phyloP scores from a whole-genome alignment of 1,140 invertebrate genomes.

The Tenebrio molitor region DNA sequence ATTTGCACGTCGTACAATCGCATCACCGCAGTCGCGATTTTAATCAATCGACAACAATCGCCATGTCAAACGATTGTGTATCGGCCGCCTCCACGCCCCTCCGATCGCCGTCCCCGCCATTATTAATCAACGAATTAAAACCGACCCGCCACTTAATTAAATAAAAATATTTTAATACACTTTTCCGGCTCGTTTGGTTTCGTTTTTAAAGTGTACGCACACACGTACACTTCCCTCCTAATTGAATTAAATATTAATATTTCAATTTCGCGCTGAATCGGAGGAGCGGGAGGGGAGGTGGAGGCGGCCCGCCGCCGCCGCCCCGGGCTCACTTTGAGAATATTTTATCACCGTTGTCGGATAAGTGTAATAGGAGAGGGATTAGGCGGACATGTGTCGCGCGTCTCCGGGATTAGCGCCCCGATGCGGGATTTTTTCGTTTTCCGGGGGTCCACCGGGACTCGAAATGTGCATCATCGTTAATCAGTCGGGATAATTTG shows the following conservation, averaged over 20 bases:
- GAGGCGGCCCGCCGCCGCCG: neutral
- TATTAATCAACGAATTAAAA: neutral
- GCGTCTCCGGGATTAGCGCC: slow-evolving; percentile 4
- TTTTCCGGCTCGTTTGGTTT: slow-evolving; percentile 1
- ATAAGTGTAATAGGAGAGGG: slow-evolving; percentile 20
- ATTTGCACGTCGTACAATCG: too few relatives aligned
- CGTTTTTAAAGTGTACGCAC: slow-evolving; percentile 13
- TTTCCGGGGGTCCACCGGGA: neutral
- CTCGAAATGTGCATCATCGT: neutral
- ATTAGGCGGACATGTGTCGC: slow-evolving; percentile 10
- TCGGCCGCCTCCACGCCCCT: too few relatives aligned
- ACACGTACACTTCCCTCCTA: slow-evolving; percentile 21
- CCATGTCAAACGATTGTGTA: neutral
- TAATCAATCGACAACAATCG: neutral
- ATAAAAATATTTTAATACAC: slow-evolving; percentile 31
- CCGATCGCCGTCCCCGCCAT: neutral
- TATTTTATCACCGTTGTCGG: slow-evolving; percentile 20
- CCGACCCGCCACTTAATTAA: slow-evolving; percentile 1
- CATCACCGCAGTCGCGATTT: too few relatives aligned
- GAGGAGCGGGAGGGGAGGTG: neutral
- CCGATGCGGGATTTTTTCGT: neutral
- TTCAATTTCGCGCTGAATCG: slow-evolving; percentile 34
- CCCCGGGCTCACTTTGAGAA: slow-evolving; percentile 36
- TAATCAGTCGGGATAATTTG: neutral
- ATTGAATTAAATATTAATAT: slow-evolving; percentile 46